Conservation (phyloP, 2,888 invertebrate genomes). For the Drosophila lacicola region DNA sequence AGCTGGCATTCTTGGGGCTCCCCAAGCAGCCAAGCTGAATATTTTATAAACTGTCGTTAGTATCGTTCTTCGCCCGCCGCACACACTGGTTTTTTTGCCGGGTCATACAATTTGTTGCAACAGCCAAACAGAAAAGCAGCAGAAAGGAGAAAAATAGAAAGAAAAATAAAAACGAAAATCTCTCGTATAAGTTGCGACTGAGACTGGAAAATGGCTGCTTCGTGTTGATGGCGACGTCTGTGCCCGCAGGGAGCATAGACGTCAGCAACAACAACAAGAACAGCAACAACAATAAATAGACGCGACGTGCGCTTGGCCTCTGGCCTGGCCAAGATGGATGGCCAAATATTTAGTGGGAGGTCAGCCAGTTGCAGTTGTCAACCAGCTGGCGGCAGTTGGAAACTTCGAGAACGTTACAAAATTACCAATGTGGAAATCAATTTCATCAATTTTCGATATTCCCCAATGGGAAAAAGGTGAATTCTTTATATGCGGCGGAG, state of each 20-base stretch:
- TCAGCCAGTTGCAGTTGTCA: conserved; percentile 71
- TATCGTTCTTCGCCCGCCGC: conserved; percentile 19
- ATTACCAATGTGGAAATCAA: conserved; percentile 75
- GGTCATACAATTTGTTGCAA: conserved; percentile 73
- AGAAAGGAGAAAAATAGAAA: conserved; percentile 24
- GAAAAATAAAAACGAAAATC: conserved; percentile 45
- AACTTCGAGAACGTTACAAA: conserved; percentile 55
- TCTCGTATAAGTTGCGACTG: conserved; percentile 50
- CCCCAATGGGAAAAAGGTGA: conserved; percentile 21
- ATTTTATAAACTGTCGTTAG: conserved; percentile 79
- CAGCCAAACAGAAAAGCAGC: conserved; percentile 20
- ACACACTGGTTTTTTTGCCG: conserved; percentile 38
- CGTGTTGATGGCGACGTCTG: conserved; percentile 77
- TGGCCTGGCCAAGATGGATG: conserved; percentile 64
- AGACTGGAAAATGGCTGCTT: conserved; percentile 61
- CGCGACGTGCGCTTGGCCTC: conserved; percentile 35
- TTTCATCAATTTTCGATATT: conserved; percentile 67
- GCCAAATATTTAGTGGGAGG: conserved; percentile 72
- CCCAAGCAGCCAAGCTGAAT: conserved; percentile 64
- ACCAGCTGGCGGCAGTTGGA: conserved; percentile 23
- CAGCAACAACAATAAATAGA: conserved; percentile 43
- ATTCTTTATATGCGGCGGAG: conserved; percentile 7
- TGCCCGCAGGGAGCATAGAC: conserved; percentile 60
- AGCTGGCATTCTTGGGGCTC: conserved; percentile 13
- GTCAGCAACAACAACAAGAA: conserved; percentile 15